These are phyloP conservation scores for Eciton burchellii DNA, from an alignment of 1,140 invertebrate species.

Conservation along the genomic window DNA sequence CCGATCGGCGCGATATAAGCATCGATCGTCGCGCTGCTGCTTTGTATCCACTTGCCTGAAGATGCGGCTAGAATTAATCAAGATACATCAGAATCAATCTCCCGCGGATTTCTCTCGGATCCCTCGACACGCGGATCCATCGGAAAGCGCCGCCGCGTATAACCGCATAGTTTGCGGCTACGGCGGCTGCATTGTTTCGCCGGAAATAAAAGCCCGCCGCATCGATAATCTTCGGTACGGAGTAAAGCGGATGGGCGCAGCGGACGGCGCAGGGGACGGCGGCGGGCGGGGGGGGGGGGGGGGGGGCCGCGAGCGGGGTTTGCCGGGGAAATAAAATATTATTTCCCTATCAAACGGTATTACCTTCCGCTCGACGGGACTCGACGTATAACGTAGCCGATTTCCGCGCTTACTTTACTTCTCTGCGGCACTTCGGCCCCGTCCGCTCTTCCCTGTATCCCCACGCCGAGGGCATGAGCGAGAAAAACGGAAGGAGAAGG, in stretches of 20 bases:
- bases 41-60: not conserved
- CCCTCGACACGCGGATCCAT: not conserved
- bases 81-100: no score
- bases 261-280: not conserved
- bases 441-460: slow-evolving; percentile 56
- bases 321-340: slow-evolving; percentile 80
- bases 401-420: slow-evolving; percentile 79
- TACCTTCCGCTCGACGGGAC: slow-evolving; percentile 78
- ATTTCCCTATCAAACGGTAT: slow-evolving; percentile 83
- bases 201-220: slow-evolving; percentile 59
- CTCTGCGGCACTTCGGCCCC: slow-evolving; percentile 56
- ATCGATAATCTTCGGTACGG: slow-evolving; percentile 54
- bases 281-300: not conserved
- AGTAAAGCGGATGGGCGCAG: slow-evolving; percentile 38
- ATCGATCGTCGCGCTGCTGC: not conserved
- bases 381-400: slow-evolving; percentile 74
- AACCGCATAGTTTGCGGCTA: slow-evolving; percentile 30
- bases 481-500: not conserved
- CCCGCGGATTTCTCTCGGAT: slow-evolving; percentile 2
- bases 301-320: no score
- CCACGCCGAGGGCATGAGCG: slow-evolving; percentile 12
- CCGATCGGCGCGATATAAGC: not conserved
- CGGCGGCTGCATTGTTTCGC: slow-evolving; percentile 34
- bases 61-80: not conserved
- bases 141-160: slow-evolving; percentile 17